Base-by-base conservation (phyloP, 2,888 invertebrate species). In the Lasioglossum zephyrum region DNA sequence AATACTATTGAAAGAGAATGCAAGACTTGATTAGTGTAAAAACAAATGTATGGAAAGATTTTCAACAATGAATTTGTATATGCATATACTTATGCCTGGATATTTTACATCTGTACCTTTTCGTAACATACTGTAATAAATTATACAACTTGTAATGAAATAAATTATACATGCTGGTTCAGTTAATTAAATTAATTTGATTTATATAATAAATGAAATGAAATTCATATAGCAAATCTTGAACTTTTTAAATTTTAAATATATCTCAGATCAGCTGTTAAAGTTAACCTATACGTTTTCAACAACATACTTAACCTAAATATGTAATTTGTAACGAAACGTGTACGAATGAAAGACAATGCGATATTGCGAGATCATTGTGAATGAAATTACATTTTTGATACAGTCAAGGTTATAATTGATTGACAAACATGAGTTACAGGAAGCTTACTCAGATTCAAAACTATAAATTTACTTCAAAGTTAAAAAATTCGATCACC, bases 401-500 rank as follows among this genome's bases (percentile, higher is more conserved):
- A 18, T 47, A 47, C 26, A 8, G 26, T 83, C 18, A 5, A 26
- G 41, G 41, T 44, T 53, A 13, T 60, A 60, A 69, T 16, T 76
- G 53, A 4, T 26, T 69, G 44, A 39, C 5, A 47, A 77, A 66
- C 18, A 86, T 79, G 82, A 70, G 47, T 36, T 69, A 49, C 13
- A 76, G 75, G n/a, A 44, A 73, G 31, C 9, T 80, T 5, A 26
- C n/a, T 26, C 80, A 49, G 5, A n/a, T 81, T 70, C 80, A 16
- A 16, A 87, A 41, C 3, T 47, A 70, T 41, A 86, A 79, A 85
- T 22, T 77, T 31, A 66, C 31, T 16, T 70, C 66, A 26, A 81
- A 77, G 72, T 44, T 79, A 57, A 49, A 36, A 47, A 86, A 75
- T 47, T 77, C 57, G 0, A 78, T 89, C n/a, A 84, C 39, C 26